These are phyloP conservation scores for Drosophila hamatofila DNA, from an alignment of 2,888 invertebrate genomes.

Conservation along the genomic window DNA sequence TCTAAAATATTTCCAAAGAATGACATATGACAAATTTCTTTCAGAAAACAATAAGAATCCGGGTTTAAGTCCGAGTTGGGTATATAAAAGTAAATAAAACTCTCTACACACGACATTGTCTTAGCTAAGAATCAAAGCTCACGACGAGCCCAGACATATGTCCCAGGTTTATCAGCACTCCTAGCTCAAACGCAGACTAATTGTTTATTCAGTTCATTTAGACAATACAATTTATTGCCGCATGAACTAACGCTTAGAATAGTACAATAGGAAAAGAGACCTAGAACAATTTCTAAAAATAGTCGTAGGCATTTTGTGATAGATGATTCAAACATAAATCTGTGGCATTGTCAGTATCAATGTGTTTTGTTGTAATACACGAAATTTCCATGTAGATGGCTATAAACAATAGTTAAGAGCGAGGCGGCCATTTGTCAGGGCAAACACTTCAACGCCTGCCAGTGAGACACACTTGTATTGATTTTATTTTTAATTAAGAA, in stretches of 20 bases:
- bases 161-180: background rate
- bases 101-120: background rate
- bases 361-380: background rate
- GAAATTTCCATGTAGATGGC: conserved; percentile 1
- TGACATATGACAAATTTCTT: no score
- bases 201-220: conserved; percentile 6
- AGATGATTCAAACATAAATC: background rate
- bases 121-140: background rate
- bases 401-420: conserved; percentile 22
- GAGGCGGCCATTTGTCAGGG: conserved; percentile 32
- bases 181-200: background rate
- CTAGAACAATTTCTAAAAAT: conserved; percentile 1
- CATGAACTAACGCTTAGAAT: background rate
- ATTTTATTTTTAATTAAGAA: conserved; percentile 81
- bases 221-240: conserved; percentile 4
- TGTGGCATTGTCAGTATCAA: background rate
- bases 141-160: background rate
- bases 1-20: no score
- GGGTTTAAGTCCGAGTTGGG: no score
- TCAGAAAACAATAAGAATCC: no score
- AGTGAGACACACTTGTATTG: conserved; percentile 58
- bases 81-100: background rate
- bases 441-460: conserved; percentile 27
- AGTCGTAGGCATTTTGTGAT: background rate
- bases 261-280: background rate